Base-by-base conservation (phyloP, 1,140 invertebrate genomes). In the Drosophila seguyi region DNA sequence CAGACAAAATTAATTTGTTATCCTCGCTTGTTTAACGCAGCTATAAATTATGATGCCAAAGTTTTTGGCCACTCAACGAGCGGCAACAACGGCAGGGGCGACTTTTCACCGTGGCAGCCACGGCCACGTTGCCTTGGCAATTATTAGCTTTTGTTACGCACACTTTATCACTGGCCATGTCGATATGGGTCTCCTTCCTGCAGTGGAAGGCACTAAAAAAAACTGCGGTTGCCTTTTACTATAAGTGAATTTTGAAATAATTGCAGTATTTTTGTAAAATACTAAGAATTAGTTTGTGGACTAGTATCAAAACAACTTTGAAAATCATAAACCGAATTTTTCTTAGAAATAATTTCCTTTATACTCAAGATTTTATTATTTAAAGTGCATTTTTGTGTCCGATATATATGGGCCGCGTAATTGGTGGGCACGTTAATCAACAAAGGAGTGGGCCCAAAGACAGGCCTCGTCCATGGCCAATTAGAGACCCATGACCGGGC, bases 1-100 rank as follows among this genome's bases (percentile, higher is more conserved):
- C 81, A 90, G 86, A 90, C 85, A 85, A 90, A 90, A 90, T 90
- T 90, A 90, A 90, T 90, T 90, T 90, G 85, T 90, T 90, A 90
- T 90, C 85, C 85, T 84, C 81, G 85, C 86, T 90, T 90, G 85
- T 90, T 90, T 90, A 90, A 90, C 85, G 85, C 86, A 90, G 86
- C 85, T 90, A 90, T 90, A 90, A 90, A 90, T 90, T 90, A 90
- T 90, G 85, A 90, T 90, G 81, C 86, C 85, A 77, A 87, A 88
- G 73, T 88, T 88, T 88, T 90, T 75, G 84, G 84, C 84, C 84
- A 90, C 84, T 87, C 80, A 90, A 90, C 82, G 79, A 84, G 76
- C 75, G 81, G 74, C 69, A 55, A 71, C n/a, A 41, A 55, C n/a
- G 41, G 41, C 31, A 44, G 20, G 63, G 44, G 45, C 56, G 79